Base-by-base conservation (phyloP, 2,888 invertebrate species). In the Cephus spinipes region DNA sequence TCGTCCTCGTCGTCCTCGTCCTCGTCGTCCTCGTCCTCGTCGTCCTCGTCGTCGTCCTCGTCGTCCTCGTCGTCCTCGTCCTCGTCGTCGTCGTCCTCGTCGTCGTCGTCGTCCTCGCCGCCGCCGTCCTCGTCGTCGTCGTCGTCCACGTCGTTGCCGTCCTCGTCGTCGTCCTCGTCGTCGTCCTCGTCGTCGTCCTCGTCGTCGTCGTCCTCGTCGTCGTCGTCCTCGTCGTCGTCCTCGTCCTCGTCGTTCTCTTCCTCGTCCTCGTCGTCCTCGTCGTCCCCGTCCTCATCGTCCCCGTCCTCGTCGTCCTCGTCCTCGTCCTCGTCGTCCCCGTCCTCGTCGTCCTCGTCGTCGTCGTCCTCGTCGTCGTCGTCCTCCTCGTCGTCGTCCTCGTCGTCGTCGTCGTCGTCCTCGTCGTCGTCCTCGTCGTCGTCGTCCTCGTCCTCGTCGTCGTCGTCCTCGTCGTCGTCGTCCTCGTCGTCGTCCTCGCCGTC, bases 381-480 rank as follows among this genome's bases (percentile, higher is more conserved):
- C 68, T 68, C 11, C 76, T 36, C 68, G 68, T 68, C 68, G 68
- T 68, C 68, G 12, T 68, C 68, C 12, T 68, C 68, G 68, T 68
- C 68, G 12, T 68, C 73, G 35, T n/a, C 35, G 68, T 69, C 30
- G 9, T 23, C 33, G 73, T 35, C 40, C 30, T 32, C 32, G 71
- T 71, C n/a, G 23, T 55, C 31, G 68, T 32, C 31, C 68, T 73
- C 1, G 30, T 31, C 71, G 35, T 31, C 32, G 34, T 40, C 73
- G 11, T 32, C 73, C 33, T 68, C 68, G 33, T 23, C 74, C 32
- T 34, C 31, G 31, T 68, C 74, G 30, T 55, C 74, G 36, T 68
- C 74, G 73, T 35, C 77, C 40, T 73, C 32, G 35, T 74, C 77
- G 35, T 34, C 74, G 30, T 40, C 74, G 11, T 34, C 33, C 68